Conservation (phyloP, 2,113 vertebrate species). For the Daubentonia madagascariensis region DNA sequence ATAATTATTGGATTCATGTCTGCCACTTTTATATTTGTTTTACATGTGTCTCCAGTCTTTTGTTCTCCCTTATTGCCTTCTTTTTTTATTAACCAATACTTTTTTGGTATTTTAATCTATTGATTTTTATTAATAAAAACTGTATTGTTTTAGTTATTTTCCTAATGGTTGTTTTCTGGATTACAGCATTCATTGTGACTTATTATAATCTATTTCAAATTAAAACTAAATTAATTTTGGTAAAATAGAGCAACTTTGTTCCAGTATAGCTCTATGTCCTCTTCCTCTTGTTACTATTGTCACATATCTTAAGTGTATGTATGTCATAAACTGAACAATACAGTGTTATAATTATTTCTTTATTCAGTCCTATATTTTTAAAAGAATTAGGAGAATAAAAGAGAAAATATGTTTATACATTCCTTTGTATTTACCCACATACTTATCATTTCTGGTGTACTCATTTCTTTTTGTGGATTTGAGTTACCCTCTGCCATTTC, state of each 20-base stretch:
- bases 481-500: not conserved
- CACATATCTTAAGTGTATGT: not conserved
- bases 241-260: not conserved
- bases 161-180: not conserved
- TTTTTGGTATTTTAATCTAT: not conserved
- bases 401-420: not conserved
- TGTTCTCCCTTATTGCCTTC: not conserved
- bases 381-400: not conserved
- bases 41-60: not conserved
- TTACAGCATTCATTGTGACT: not conserved
- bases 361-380: not conserved
- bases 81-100: not conserved
- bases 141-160: not conserved
- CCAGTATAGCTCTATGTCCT: not conserved
- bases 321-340: not conserved
- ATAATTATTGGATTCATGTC: not conserved
- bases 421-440: not conserved
- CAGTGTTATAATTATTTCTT: not conserved
- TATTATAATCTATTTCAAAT: not conserved
- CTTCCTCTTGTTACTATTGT: not conserved
- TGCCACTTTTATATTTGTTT: not conserved
- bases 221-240: not conserved
- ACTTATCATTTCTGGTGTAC: not conserved
- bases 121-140: not conserved
- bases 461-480: not conserved